Conservation (phyloP, 2,888 invertebrate species). For the Aphodius granarius region DNA sequence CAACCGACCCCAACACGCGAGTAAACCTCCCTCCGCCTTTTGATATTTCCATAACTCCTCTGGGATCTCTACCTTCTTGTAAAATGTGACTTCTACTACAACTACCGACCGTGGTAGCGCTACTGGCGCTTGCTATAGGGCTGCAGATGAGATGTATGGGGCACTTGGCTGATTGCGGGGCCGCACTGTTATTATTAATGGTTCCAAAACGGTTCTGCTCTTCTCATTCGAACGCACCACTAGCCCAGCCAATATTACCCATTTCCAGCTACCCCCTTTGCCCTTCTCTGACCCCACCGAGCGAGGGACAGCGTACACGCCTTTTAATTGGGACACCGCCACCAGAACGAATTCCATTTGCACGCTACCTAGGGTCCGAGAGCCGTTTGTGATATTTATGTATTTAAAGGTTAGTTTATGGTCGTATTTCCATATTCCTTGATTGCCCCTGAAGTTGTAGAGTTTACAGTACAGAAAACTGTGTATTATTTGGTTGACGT, state of each 20-base stretch:
- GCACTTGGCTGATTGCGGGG: conserved; percentile 39
- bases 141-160: conserved; percentile 28
- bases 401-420: background rate
- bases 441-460: background rate
- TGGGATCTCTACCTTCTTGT: conserved; percentile 5
- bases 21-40: background rate
- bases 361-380: background rate
- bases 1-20: background rate
- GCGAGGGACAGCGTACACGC: background rate
- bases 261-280: background rate
- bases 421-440: background rate
- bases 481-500: no score
- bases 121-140: conserved; percentile 13
- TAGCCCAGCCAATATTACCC: background rate
- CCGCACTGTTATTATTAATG: conserved; percentile 39
- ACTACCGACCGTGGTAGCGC: conserved; percentile 9
- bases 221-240: conserved; percentile 4
- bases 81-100: background rate
- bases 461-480: no score
- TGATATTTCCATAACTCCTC: conserved; percentile 12
- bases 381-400: background rate
- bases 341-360: conserved; percentile 2
- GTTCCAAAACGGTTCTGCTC: conserved; percentile 13
- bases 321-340: conserved; percentile 7
- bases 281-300: conserved; percentile 10